Base-by-base conservation (phyloP, 2,888 invertebrate species). In the Cephus pygmeus region DNA sequence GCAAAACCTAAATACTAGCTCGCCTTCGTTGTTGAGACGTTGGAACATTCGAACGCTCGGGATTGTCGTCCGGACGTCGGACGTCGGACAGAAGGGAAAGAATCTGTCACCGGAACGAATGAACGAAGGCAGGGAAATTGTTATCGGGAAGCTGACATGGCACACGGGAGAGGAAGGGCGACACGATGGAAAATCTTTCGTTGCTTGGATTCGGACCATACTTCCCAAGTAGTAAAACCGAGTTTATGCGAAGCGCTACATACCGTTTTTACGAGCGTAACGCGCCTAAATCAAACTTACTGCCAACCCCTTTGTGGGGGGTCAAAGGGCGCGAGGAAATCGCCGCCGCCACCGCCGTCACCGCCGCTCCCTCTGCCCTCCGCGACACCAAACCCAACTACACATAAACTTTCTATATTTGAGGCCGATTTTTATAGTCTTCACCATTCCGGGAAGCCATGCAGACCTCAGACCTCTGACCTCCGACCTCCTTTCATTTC, bases 361-460 rank as follows among this genome's bases (percentile, higher is more conserved):
- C 4, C 33, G 30, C 69, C 69, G 30, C 12, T 30, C 33, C 73
- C 31, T 33, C 31, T 3, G 34, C 33, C 9, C 73, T 11, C 34
- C 73, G 9, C 73, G 73, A 73, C 71, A 2, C 31, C 71, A 15
- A 31, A 71, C 71, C 71, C 30, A 71, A 71, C 71, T 71, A 33
- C 71, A 71, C 71, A 71, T 71, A 71, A 71, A 71, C 71, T 71
- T 33, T 71, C 71, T 71, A 73, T 73, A 73, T 73, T 80, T 77
- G 79, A 79, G 80, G 79, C 73, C 76, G 78, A 81, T 80, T 80
- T 80, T 79, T 79, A 79, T 74, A 76, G 68, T 73, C 73, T 33
- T 34, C 36, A 35, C 68, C 40, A 9, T 71, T 71, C 33, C 71
- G 71, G 30, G 12, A 12, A 30, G 71, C 30, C 71, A 9, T 71